Evolutionary conservation across 1,140 invertebrate species (phyloP), one percentile per base, ranked within the genome.

Genomic region (Drosophila cardini): DNA sequence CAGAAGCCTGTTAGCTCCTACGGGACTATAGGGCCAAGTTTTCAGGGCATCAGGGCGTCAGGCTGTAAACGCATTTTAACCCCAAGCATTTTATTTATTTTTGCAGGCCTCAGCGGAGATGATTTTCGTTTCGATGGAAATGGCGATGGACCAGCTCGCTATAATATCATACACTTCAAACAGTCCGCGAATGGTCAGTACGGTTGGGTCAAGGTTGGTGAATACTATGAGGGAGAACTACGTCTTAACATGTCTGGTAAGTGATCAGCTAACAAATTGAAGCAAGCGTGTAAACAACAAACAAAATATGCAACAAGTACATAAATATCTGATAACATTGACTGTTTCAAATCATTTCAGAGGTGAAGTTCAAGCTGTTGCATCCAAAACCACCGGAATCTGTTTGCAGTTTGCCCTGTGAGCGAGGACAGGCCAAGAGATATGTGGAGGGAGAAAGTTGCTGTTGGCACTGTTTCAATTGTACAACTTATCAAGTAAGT

Each of bases 381-480:
- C 94, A 96, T 78, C 94, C 94, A 0, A 93, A 94, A 46, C 95
- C 96, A 16, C 97, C 97, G 0, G 95, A 96, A 80, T 98, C 98
- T 18, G 96, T 98, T 8, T 98, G 97, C 93, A 97, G 96, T 91
- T 93, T 96, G 55, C 96, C 97, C 30, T 99, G 98, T 92, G 95
- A 95, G 69, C 92, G 94, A 32, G 97, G 97, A 1, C 97, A 98
- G 92, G 97, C 97, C 57, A 98, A 97, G 93, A 96, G 97, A 91
- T 97, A 97, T 92, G 95, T 98, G 21, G 97, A 97, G 86, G 97
- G 97, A 0, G 97, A 98, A 90, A 96, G 95, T 77, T 99, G 98
- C 92, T 99, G 98, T 92, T 99, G 98, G 98, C 97, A 97, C 80
- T 99, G 98, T 93, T 96, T 97, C 94, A 97, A 98, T 93, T 99